phyloP scores from a whole-genome alignment of 2,888 invertebrate genomes.

The Sarcophaga rosellei region DNA sequence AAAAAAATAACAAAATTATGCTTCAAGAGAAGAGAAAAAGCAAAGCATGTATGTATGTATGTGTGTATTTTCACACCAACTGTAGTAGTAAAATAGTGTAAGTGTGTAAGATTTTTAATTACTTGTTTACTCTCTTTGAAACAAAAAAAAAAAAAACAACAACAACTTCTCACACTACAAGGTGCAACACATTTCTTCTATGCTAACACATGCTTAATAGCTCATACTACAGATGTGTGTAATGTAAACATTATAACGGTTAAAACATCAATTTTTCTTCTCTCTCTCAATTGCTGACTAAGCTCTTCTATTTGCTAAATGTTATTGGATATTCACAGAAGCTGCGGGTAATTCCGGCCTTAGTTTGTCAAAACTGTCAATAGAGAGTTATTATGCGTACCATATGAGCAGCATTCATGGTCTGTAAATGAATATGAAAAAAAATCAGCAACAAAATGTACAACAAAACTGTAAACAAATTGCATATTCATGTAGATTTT shows the following conservation, averaged over 20 bases:
- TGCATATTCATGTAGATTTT: constrained; percentile 53
- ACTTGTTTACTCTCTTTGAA: constrained; percentile 25
- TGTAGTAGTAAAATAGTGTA: constrained; percentile 29
- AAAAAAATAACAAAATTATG: background rate
- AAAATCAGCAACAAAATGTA: constrained; percentile 1
- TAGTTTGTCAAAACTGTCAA: constrained; percentile 67
- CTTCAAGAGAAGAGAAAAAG: background rate
- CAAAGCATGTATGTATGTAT: background rate
- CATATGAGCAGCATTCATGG: constrained; percentile 2
- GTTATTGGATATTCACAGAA: constrained; percentile 43
- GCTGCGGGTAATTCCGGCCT: constrained; percentile 66
- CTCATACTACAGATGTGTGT: background rate
- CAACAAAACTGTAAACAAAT: constrained; percentile 50
- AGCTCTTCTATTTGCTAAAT: constrained; percentile 31
- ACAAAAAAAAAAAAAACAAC: background rate
- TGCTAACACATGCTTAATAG: too few species aligned
- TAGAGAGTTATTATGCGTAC: constrained; percentile 48
- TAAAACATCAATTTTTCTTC: constrained; percentile 22
- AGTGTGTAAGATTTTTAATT: background rate
- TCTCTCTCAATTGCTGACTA: background rate
- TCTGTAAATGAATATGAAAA: background rate
- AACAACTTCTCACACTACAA: background rate
- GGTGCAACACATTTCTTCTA: too few species aligned
- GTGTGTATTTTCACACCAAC: constrained; percentile 48
- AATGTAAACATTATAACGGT: constrained; percentile 49